A percentile compares a stretch with the other conserved stretches of the same genome.
Conservation (phyloP, 2,888 invertebrate species). For the Dicyrtomina minuta region DNA sequence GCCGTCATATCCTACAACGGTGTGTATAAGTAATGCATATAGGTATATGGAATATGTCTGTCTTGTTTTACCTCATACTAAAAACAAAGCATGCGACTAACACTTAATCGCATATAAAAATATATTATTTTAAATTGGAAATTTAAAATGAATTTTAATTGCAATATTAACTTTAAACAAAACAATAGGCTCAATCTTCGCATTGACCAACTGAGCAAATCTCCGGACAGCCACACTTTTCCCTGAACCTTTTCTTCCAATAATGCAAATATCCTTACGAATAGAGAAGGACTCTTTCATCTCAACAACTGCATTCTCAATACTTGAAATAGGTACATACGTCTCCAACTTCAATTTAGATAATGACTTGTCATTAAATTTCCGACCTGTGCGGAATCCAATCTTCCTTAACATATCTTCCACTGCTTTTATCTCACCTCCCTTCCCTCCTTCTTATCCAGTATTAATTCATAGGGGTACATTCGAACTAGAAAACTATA, state of each 20-base stretch:
- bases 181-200: constrained; percentile 83
- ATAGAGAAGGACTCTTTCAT: constrained; percentile 76
- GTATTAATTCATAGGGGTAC: constrained; percentile 80
- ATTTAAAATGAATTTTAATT: neutral
- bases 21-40: no score
- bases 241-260: constrained; percentile 89
- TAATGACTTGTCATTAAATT: constrained; percentile 6
- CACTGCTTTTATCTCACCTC: constrained; percentile 63
- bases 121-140: neutral
- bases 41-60: no score
- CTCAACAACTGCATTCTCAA: constrained; percentile 73
- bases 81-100: no score
- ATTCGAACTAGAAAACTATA: constrained; percentile 72
- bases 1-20: constrained; percentile 89
- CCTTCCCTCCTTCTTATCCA: constrained; percentile 77
- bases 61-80: no score
- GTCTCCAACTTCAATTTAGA: neutral
- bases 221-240: constrained; percentile 80
- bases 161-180: constrained; percentile 72
- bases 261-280: constrained; percentile 77
- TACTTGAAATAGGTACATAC: constrained; percentile 57
- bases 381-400: constrained; percentile 56
- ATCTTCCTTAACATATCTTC: constrained; percentile 70
- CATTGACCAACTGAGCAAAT: constrained; percentile 74
- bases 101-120: neutral